Evolutionary conservation across 2,113 vertebrate genomes (phyloP).

Genomic region (Megaleporinus macrocephalus): DNA sequence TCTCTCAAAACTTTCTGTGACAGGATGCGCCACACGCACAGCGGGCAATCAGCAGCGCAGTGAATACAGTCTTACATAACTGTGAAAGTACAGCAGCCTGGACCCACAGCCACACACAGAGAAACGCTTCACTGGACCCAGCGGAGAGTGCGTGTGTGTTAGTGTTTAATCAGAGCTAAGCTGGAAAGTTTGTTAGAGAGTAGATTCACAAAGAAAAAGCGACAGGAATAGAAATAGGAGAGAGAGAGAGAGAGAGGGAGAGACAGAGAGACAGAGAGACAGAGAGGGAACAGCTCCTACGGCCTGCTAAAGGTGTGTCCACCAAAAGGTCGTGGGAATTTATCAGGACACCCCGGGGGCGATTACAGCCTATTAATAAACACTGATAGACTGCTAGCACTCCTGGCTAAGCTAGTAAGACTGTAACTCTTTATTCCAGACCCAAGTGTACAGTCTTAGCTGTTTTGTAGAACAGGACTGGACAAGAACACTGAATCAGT

Average conservation of each 20-base stretch:
- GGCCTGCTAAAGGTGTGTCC: constrained; percentile 54
- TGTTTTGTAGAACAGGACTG: neutral
- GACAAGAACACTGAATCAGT: no score
- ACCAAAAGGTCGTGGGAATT: constrained; percentile 71
- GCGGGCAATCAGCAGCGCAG: no score
- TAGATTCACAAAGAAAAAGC: no score
- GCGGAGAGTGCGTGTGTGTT: neutral
- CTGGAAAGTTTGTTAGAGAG: neutral
- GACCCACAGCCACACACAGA: neutral
- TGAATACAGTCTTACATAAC: neutral
- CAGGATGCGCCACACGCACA: no score
- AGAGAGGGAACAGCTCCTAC: no score
- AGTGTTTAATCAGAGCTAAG: neutral
- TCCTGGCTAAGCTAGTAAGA: neutral
- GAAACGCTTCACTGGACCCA: neutral
- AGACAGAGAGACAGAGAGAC: no score
- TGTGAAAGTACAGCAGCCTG: neutral
- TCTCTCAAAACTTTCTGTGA: no score
- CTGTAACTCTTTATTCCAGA: neutral
- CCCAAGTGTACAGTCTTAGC: neutral
- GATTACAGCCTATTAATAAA: constrained; percentile 74
- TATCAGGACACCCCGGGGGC: constrained; percentile 69
- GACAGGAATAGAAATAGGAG: constrained; percentile 22
- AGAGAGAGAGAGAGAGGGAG: constrained; percentile 15
- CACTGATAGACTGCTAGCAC: neutral